Conservation (phyloP, 1,140 invertebrate genomes). For the Cydia pomonella region DNA sequence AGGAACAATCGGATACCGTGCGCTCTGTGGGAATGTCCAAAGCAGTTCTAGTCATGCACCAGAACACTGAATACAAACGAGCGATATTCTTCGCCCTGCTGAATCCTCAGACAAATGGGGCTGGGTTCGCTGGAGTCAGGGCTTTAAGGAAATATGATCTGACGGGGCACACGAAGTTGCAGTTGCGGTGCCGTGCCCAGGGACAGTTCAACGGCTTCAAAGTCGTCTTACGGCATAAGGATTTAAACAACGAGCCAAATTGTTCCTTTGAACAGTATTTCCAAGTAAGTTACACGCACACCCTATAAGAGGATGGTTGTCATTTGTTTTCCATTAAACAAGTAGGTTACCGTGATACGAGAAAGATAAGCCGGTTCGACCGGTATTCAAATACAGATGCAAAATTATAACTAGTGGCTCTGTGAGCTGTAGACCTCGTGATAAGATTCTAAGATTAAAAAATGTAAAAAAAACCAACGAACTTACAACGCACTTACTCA, state of each 20-base stretch:
- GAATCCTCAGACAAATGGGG: slow-evolving; percentile 86
- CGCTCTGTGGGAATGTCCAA: slow-evolving; percentile 85
- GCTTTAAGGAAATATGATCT: slow-evolving; percentile 78
- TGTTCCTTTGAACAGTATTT: slow-evolving; percentile 86
- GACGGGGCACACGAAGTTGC: slow-evolving; percentile 75
- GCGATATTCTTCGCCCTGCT: slow-evolving; percentile 85
- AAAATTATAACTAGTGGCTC: no score
- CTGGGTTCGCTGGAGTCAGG: slow-evolving; percentile 85
- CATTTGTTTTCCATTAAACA: background rate
- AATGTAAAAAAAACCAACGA: no score
- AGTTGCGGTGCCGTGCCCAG: slow-evolving; percentile 82
- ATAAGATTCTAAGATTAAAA: no score
- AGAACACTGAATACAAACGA: slow-evolving; percentile 83
- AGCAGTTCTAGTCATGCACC: slow-evolving; percentile 80
- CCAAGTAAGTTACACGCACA: slow-evolving; percentile 62
- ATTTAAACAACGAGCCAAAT: slow-evolving; percentile 79
- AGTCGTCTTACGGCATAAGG: slow-evolving; percentile 83
- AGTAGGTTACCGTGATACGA: no score
- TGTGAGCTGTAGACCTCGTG: no score
- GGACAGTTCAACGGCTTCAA: slow-evolving; percentile 83
- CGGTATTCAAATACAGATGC: no score
- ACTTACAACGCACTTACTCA: no score
- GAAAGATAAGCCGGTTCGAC: no score
- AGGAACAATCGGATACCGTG: slow-evolving; percentile 85
- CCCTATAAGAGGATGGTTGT: background rate